Evolutionary conservation across 2,797 vertebrate species (phyloP), one percentile per base, ranked within the genome.

Genomic region (Malacoraja senta): DNA sequence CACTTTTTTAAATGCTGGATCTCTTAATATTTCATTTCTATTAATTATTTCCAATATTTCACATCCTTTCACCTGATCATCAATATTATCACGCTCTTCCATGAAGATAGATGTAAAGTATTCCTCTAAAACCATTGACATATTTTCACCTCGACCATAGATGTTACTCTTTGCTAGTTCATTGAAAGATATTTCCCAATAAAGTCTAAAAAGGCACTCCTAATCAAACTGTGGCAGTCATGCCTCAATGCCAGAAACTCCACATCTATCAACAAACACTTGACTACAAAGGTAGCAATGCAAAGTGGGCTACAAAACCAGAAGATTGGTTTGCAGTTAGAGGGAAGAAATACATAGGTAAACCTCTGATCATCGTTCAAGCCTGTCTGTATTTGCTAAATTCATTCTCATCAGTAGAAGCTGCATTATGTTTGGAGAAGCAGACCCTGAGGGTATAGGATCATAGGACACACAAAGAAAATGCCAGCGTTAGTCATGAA

Each of bases 401-500:
- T 93, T 58, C 58, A n/a, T 29, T 93, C 58, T 9, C 0, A 93
- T 94, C 95, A 93, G 94, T 93, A 94, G 71, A 74, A 92, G 76
- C 38, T 92, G 93, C 93, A 94, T 94, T 94, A 94, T 93, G 93
- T 78, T 91, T 81, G 93, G n/a, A 24, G 83, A 93, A 91, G 77
- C 38, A 92, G 84, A 94, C 93, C 80, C 94, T 63, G 86, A 24
- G 74, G 86, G 29, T 93, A 84, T 93, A 91, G 93, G 94, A 93
- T 93, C 93, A 93, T 53, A 93, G 94, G 93, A 88, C 78, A 94
- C 93, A 94, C 94, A 94, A 94, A 96, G 94, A 94, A 96, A 95
- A 96, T 96, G 94, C 94, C 95, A 96, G 94, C 84, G 92, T 92
- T 95, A 94, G 94, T 94, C 95, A 93, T 58, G 71, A 0, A 0